These are phyloP conservation scores for Ceratina japonica DNA, from an alignment of 1,140 invertebrate species.

Conservation along the genomic window DNA sequence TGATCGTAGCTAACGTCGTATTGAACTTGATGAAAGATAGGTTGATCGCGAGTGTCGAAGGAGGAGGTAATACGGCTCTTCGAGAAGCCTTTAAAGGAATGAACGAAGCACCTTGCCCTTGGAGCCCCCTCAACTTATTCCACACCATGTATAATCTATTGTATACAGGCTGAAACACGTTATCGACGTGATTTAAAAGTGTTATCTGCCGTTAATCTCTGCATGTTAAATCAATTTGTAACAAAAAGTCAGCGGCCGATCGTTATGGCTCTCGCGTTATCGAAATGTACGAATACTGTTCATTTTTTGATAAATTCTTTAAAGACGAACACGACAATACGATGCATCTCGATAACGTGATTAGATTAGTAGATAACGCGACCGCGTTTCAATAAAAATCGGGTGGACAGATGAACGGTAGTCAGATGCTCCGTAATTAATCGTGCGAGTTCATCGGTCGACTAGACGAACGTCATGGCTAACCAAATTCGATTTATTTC, in stretches of 20 bases:
- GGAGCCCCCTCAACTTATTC: not conserved
- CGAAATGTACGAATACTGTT: not conserved
- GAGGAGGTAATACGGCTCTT: not conserved
- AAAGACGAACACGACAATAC: not conserved
- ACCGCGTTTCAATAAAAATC: slow-evolving; percentile 32
- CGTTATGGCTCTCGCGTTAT: not conserved
- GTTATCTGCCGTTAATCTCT: no score
- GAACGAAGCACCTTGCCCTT: not conserved
- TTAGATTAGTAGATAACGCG: slow-evolving; percentile 25
- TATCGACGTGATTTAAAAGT: no score
- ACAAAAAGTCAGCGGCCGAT: no score
- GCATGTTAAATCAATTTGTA: no score
- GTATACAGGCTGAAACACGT: no score
- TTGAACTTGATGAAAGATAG: not conserved
- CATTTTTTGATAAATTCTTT: not conserved
- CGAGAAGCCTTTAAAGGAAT: not conserved
- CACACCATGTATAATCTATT: not conserved
- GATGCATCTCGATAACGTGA: not conserved
- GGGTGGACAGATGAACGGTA: not conserved
- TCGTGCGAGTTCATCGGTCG: not conserved
- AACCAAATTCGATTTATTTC: not conserved
- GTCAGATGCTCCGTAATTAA: not conserved
- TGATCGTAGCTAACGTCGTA: not conserved
- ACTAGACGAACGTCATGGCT: slow-evolving; percentile 24
- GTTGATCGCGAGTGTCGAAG: not conserved